Conservation (phyloP, 1,140 invertebrate genomes). For the Zophobas atratus region DNA sequence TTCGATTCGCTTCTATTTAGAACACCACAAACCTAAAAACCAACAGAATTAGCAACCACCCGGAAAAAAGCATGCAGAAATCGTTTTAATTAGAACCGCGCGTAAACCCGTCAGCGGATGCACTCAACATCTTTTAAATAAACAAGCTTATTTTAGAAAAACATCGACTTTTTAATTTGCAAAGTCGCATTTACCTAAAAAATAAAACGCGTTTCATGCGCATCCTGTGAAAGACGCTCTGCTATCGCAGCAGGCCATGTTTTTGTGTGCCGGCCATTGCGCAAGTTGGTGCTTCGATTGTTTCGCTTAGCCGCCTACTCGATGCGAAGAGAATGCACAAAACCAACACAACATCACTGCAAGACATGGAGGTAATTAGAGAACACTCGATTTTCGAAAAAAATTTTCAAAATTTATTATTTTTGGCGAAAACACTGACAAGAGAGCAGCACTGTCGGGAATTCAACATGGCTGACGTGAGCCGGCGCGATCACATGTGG, state of each 20-base stretch:
- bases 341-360: constrained; percentile 3
- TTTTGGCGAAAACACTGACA: constrained; percentile 14
- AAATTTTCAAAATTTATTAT: neutral
- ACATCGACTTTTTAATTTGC: neutral
- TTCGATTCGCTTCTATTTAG: constrained; percentile 46
- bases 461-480: constrained; percentile 64
- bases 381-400: constrained; percentile 1
- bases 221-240: neutral
- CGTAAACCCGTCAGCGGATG: neutral
- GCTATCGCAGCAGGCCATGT: constrained; percentile 30
- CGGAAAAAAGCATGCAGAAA: neutral
- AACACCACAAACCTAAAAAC: constrained; percentile 17
- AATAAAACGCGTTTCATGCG: neutral
- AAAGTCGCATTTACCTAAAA: neutral
- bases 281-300: constrained; percentile 15
- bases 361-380: neutral
- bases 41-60: neutral
- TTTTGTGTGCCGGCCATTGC: constrained; percentile 38
- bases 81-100: neutral
- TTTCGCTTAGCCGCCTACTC: neutral
- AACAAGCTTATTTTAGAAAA: neutral
- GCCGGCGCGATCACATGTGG: constrained; percentile 50
- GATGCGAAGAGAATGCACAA: neutral
- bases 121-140: neutral
- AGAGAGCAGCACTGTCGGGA: constrained; percentile 61